Base-by-base conservation (phyloP, 2,888 invertebrate genomes). In the Thera britannica region DNA sequence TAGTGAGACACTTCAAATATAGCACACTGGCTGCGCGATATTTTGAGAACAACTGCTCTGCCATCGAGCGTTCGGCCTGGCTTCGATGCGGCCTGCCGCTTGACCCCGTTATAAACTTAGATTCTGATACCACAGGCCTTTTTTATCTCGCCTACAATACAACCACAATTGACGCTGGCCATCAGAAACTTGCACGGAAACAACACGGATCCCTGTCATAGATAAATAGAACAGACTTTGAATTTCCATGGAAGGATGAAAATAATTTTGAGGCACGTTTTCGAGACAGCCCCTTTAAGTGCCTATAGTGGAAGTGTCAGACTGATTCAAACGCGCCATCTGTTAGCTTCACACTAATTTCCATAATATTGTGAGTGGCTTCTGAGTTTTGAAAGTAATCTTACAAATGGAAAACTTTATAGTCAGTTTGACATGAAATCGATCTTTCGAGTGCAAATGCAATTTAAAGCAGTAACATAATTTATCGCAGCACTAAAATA, bases 1-100 rank as follows among this genome's bases (percentile, higher is more conserved):
- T 87, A 86, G 86, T 78, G 89, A 90, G 92, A 91, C 90, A 90
- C 89, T 91, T 90, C 90, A 91, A 89, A 91, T 90, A 90, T 90
- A 90, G 90, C 83, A 83, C 86, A 84, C 81, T 83, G 83, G 83
- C 84, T 82, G 85, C 84, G 84, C 84, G 87, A 85, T 92, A 90
- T 90, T 92, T 91, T 87, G 87, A 88, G 89, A 89, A 88, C 87
- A 83, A 83, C 80, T 79, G 78, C 77, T 82, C 78, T 72, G 79
- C 76, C 77, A 77, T 74, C 80, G 70, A 67, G 57, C 68, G 71
- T 71, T 67, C 70, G 57, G 65, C 60, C 55, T 51, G 51, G 61
- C 77, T 76, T 76, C 76, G 77, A 77, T 75, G 79, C 75, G 75
- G 77, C 74, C 75, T 55, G 69, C 74, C 79, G 83, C 83, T 83